Conservation (phyloP, 2,797 vertebrate genomes). For the Muraenolepis orangiensis region DNA sequence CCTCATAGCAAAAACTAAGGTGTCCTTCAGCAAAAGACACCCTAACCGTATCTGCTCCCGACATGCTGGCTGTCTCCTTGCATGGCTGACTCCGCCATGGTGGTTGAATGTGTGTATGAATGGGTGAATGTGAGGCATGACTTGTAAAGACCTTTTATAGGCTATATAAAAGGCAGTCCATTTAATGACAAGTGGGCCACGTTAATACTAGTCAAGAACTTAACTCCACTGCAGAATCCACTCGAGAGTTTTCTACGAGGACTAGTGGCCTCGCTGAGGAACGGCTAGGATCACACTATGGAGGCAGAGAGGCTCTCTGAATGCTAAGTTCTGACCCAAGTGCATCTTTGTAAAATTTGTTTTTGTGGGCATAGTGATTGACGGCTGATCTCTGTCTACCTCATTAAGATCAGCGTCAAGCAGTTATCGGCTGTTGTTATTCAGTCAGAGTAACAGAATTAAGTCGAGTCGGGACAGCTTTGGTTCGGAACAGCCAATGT, state of each 20-base stretch:
- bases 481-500: neutral
- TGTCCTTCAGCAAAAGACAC: no score
- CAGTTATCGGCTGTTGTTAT: constrained; percentile 33
- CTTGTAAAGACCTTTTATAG: no score
- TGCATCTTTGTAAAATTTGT: constrained; percentile 40
- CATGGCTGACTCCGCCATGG: no score
- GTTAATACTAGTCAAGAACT: neutral
- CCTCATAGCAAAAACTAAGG: no score
- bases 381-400: constrained; percentile 31
- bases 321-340: constrained; percentile 31
- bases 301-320: neutral
- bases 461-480: constrained; percentile 20
- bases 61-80: no score
- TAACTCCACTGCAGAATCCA: neutral
- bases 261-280: neutral
- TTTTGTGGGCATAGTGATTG: constrained; percentile 41
- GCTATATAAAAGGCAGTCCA: no score
- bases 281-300: neutral
- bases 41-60: no score
- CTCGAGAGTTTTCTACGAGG: neutral
- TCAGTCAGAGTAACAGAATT: constrained; percentile 14
- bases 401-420: constrained; percentile 37
- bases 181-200: neutral
- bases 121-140: no score
- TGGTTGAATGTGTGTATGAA: no score